Evolutionary conservation across 2,113 vertebrate species (phyloP), one percentile per base, ranked within the genome.

Genomic region (Macrotis lagotis): DNA sequence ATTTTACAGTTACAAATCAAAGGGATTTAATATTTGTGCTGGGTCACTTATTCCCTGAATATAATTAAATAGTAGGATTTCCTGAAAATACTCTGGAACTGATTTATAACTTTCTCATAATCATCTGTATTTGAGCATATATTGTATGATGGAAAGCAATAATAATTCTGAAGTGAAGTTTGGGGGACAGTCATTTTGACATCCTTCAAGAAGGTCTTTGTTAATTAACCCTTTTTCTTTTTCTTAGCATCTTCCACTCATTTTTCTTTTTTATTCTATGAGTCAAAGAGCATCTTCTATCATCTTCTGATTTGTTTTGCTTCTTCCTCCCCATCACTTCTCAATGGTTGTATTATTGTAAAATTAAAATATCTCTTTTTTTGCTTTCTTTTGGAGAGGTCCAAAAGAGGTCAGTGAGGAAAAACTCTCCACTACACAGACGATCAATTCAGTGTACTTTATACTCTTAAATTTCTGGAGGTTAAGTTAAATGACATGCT

Each of bases 401-500:
- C 31, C 59, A 37, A 31, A 37, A 11, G 28, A 59, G 31, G 37
- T 22, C 37, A 44, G 37, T n/a, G n/a, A 74, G 16, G 37, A 74
- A 66, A n/a, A 5, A n/a, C 16, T 44, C 19, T 44, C 37, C 6
- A 44, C 16, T 74, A 74, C 37, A 74, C 37, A 44, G 37, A 74
- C 8, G 6, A 19, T 1, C 16, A 44, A 22, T 74, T 74, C 66
- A 44, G 19, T 74, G 66, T 74, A 74, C n/a, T 74, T 74, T 74
- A 74, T 1, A 37, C 0, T 44, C 37, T 94, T 8, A 25, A 89
- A 0, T 0, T 48, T 8, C 91, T 90, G 47, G 93, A 10, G 89
- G 47, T 55, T 93, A 12, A 88, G 6, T 59, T 94, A 52, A 59
- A 50, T 88, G 53, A 92, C 44, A 90, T 95, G 37, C 48, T 92